Percentiles rank a stretch among this genome's conserved stretches.
These are phyloP conservation scores for Drosophila nikananu DNA, from an alignment of 1,140 invertebrate genomes.

Conservation along the genomic window DNA sequence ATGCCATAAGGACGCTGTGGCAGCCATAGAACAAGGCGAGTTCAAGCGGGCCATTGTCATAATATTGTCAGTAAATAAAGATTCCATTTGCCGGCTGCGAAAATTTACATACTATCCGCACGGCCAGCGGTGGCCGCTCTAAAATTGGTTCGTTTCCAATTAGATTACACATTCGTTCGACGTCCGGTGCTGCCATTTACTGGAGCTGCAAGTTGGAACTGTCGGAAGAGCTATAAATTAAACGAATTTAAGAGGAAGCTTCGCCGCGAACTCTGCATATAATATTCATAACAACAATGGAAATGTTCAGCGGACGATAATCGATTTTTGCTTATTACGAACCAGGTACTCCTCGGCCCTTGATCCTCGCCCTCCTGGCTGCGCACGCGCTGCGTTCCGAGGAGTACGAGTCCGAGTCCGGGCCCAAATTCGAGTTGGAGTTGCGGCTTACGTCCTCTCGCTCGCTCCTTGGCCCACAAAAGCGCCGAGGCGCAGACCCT, in stretches of 20 bases:
- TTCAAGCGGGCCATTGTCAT: conserved; percentile 40
- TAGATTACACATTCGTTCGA: conserved; percentile 57
- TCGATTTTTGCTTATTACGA: conserved; percentile 85
- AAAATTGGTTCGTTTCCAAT: conserved; percentile 46
- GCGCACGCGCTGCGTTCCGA: conserved; percentile 51
- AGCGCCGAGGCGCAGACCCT: conserved; percentile 55
- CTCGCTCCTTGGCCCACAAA: conserved; percentile 44
- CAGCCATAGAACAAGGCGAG: conserved; percentile 25
- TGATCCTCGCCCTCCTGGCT: conserved; percentile 36
- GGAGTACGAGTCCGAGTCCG: conserved; percentile 12
- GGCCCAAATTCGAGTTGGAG: conserved; percentile 5
- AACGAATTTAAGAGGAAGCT: conserved; percentile 74
- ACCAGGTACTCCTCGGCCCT: conserved; percentile 46
- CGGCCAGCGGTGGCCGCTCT: conserved; percentile 14
- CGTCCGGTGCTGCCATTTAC: conserved; percentile 62
- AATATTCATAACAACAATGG: conserved; percentile 83
- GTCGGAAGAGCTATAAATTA: conserved; percentile 83
- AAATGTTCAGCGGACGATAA: conserved; percentile 82
- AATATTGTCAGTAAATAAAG: conserved; percentile 53
- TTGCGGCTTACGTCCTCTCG: conserved; percentile 1
- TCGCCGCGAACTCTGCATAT: conserved; percentile 61
- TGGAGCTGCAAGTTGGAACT: conserved; percentile 46
- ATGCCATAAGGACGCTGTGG: conserved; percentile 19
- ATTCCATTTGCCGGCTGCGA: conserved; percentile 23
- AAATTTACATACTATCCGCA: conserved; percentile 34